phyloP scores from a whole-genome alignment of 2,888 invertebrate genomes.

The Ophion ellenae region DNA sequence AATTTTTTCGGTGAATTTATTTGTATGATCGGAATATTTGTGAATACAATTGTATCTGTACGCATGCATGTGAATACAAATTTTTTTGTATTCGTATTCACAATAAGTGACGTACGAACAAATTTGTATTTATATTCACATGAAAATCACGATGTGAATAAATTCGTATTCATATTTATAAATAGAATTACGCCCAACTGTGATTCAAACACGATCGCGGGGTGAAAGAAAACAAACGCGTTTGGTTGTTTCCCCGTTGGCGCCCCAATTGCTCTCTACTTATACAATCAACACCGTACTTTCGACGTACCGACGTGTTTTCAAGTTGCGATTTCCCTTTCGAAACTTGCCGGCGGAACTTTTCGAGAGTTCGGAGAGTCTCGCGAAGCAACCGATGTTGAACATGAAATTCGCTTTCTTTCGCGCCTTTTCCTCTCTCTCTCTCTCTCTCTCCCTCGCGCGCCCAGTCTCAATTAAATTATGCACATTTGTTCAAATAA shows the following conservation, averaged over 20 bases:
- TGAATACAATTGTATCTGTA: too few species aligned
- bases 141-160: too few species aligned
- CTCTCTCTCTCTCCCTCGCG: neutral
- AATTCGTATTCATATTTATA: too few species aligned
- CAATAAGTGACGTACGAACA: too few species aligned
- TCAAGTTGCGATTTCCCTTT: constrained; percentile 5
- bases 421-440: neutral
- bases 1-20: too few species aligned
- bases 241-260: constrained; percentile 17
- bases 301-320: constrained; percentile 69
- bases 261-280: constrained; percentile 59
- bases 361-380: constrained; percentile 27
- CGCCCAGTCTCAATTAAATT: constrained; percentile 67
- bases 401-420: neutral
- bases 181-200: too few species aligned
- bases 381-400: constrained; percentile 34
- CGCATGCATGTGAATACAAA: too few species aligned
- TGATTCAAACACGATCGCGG: constrained; percentile 54
- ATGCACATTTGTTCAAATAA: constrained; percentile 79
- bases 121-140: too few species aligned
- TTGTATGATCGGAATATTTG: too few species aligned
- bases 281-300: constrained; percentile 72
- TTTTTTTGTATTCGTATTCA: too few species aligned
- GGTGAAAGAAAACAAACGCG: constrained; percentile 68
- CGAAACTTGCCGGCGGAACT: constrained; percentile 4